Conservation (phyloP, 2,113 vertebrate species). For the Ivindomyrus marchei region DNA sequence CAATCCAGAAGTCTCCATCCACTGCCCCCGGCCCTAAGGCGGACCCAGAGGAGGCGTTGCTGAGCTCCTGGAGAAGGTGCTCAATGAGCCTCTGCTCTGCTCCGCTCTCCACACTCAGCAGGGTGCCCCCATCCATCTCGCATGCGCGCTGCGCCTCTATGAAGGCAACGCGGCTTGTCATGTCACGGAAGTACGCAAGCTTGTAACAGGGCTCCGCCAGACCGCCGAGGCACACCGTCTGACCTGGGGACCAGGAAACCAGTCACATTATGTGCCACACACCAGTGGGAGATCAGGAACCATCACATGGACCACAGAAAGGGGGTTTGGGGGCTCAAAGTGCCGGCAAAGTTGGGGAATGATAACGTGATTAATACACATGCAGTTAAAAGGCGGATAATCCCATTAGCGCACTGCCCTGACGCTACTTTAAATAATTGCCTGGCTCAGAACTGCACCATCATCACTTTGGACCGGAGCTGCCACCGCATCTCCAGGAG, state of each 20-base stretch:
- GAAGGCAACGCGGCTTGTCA: conserved; percentile 84
- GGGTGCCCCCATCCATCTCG: conserved; percentile 70
- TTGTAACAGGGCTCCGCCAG: conserved; percentile 78
- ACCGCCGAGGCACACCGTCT: conserved; percentile 76
- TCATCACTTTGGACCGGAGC: conserved; percentile 83
- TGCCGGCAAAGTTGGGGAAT: conserved; percentile 35
- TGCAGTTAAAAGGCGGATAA: conserved; percentile 69
- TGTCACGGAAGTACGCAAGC: conserved; percentile 87
- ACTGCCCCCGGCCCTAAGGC: conserved; percentile 66
- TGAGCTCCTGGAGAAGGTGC: conserved; percentile 72
- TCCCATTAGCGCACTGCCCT: conserved; percentile 70
- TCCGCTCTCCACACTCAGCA: conserved; percentile 76
- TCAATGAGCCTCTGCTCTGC: conserved; percentile 79
- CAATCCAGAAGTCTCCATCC: conserved; percentile 97
- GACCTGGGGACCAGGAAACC: conserved; percentile 60
- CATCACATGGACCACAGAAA: not conserved
- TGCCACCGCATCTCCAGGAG: conserved; percentile 35
- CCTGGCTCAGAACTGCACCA: conserved; percentile 74
- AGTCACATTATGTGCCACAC: not conserved
- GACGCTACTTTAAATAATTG: conserved; percentile 92
- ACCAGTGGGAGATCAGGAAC: not conserved
- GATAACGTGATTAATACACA: conserved; percentile 69
- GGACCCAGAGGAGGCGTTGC: conserved; percentile 59
- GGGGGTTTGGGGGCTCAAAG: not conserved
- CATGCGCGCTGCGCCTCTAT: conserved; percentile 77